These are phyloP conservation scores for Elaphurus davidianus DNA, from an alignment of 2,113 vertebrate species.

Conservation along the genomic window DNA sequence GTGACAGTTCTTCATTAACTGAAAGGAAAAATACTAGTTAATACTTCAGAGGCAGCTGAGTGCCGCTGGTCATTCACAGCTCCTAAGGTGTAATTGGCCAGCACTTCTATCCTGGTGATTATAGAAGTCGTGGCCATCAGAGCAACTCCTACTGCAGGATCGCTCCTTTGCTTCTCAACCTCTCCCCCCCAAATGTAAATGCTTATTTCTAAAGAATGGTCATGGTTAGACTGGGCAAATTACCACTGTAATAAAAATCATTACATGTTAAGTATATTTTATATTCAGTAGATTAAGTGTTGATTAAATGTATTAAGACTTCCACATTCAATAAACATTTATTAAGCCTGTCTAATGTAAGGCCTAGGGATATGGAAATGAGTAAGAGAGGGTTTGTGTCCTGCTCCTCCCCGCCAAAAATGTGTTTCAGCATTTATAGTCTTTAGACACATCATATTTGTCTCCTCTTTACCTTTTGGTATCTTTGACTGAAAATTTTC, in stretches of 20 bases:
- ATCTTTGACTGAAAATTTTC: constrained; percentile 1
- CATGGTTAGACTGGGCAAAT: neutral
- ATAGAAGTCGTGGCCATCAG: neutral
- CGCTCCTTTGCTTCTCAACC: neutral
- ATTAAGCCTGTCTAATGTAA: neutral
- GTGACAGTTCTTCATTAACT: constrained; percentile 83
- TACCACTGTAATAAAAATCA: neutral
- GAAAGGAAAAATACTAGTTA: constrained; percentile 53
- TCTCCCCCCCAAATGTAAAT: neutral
- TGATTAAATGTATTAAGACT: neutral
- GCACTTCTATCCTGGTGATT: neutral
- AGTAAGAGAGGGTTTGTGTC: neutral
- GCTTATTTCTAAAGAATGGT: neutral
- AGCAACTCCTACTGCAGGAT: neutral
- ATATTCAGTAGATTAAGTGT: neutral
- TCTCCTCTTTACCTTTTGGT: neutral
- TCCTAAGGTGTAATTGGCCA: neutral
- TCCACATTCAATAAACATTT: neutral
- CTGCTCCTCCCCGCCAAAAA: neutral
- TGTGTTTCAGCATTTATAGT: neutral
- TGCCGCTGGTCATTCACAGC: neutral
- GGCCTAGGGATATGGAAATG: neutral
- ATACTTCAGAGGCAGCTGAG: neutral
- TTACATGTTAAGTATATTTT: neutral
- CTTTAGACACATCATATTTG: neutral